Evolutionary conservation across 2,888 invertebrate species (phyloP), one percentile per base, ranked within the genome.

Genomic region (Tetragonula carbonaria): DNA sequence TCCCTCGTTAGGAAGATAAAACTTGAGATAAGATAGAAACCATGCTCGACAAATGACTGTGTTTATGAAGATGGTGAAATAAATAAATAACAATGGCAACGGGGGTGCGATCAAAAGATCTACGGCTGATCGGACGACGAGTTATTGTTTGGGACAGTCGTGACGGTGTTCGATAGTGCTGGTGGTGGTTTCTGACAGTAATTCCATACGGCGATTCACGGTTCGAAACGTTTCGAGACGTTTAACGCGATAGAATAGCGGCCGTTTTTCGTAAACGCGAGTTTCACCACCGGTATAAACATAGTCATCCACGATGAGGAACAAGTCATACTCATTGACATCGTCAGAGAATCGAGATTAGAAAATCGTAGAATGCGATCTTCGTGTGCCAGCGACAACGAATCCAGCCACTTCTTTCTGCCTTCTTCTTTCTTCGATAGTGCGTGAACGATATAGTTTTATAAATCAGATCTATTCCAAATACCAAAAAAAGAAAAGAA

Each of bases 11-110:
- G 66, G 81, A 59, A 70, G 38, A 55, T 55, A 68, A 45, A 80
- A 68, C 51, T 51, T 59, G 38, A 38, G 38, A 38, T 38, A 38
- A 45, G 45, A 45, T 45, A 66, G 50, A 62, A 70, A 68, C 78
- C 78, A 76, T 57, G 74, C 83, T 78, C 80, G 21, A 74, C 70
- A 67, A 76, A 87, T 87, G 86, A 85, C 86, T 88, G 88, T 88
- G 87, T 89, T 89, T 89, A 87, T 88, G 87, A 75, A 78, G 82
- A 87, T 88, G 89, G 88, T 88, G 86, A 89, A 89, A 87, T 33
- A 33, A 89, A 87, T 33, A 33, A 33, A 33, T 82, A 68, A 70
- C 57, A 67, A 78, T 33, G 84, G 59, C 65, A 70, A 63, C 59
- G 72, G 73, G 68, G 59, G 62, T 73, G 74, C 59, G 74, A 63